Percentiles rank a stretch among this genome's conserved stretches.
phyloP scores from a whole-genome alignment of 2,113 vertebrate species.

The Nerophis lumbriciformis region DNA sequence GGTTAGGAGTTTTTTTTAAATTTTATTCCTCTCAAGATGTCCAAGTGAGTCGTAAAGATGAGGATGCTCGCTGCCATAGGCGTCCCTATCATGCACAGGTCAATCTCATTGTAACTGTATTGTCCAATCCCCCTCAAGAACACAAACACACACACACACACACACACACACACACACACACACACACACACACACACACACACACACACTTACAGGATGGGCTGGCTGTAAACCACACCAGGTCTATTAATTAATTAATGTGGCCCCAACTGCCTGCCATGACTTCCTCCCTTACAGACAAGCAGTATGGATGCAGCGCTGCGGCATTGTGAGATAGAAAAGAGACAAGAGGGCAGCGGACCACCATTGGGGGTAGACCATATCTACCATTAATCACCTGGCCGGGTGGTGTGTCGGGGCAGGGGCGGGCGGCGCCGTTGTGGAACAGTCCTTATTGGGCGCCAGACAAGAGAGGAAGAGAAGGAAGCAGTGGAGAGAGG shows the following conservation, averaged over 20 bases:
- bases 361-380: conserved; percentile 34
- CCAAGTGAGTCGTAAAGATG: conserved; percentile 19
- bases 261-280: conserved; percentile 40
- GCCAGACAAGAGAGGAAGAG: conserved; percentile 34
- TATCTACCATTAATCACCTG: conserved; percentile 60
- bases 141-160: background rate
- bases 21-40: conserved; percentile 10
- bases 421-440: conserved; percentile 32
- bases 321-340: conserved; percentile 7
- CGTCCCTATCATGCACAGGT: conserved; percentile 37
- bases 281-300: conserved; percentile 30
- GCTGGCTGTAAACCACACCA: conserved; percentile 73
- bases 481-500: conserved; percentile 30
- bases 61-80: conserved; percentile 26
- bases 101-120: conserved; percentile 23
- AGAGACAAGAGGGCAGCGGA: conserved; percentile 19
- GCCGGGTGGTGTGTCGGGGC: conserved; percentile 2
- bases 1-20: background rate
- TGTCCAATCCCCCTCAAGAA: conserved; percentile 35
- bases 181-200: background rate
- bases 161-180: conserved; percentile 2
- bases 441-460: conserved; percentile 53
- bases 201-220: conserved; percentile 31
- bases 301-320: conserved; percentile 17
- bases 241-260: conserved; percentile 77